Conservation (phyloP, 2,797 vertebrate species). For the Anomalospiza imberbis region DNA sequence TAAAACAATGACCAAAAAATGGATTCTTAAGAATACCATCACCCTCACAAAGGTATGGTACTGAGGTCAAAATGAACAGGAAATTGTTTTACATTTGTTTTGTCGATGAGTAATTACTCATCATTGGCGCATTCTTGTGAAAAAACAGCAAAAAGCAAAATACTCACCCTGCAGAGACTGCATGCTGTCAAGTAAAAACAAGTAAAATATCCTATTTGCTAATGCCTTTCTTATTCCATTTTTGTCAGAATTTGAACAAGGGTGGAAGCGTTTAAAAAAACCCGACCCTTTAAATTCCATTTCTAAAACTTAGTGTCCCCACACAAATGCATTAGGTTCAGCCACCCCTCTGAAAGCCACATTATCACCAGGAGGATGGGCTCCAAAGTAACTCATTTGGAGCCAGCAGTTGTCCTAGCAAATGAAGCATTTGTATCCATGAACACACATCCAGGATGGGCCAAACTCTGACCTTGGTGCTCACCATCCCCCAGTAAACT, state of each 20-base stretch:
- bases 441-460: not conserved
- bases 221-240: not conserved
- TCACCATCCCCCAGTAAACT: not conserved
- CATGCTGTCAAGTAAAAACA: not conserved
- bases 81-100: not conserved
- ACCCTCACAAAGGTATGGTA: not conserved
- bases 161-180: not conserved
- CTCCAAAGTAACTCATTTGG: not conserved
- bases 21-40: not conserved
- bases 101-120: not conserved
- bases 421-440: rapidly evolving
- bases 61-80: not conserved
- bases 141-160: not conserved
- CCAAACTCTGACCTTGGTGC: not conserved
- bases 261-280: not conserved
- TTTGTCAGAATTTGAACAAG: not conserved
- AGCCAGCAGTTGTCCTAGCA: not conserved
- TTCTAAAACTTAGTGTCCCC: not conserved
- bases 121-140: not conserved
- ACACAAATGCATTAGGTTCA: not conserved
- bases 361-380: not conserved
- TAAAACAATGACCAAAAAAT: not conserved
- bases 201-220: not conserved
- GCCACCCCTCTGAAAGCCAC: not conserved
- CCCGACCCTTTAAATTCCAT: not conserved